phyloP scores from a whole-genome alignment of 2,113 vertebrate genomes.

The Alosa alosa region DNA sequence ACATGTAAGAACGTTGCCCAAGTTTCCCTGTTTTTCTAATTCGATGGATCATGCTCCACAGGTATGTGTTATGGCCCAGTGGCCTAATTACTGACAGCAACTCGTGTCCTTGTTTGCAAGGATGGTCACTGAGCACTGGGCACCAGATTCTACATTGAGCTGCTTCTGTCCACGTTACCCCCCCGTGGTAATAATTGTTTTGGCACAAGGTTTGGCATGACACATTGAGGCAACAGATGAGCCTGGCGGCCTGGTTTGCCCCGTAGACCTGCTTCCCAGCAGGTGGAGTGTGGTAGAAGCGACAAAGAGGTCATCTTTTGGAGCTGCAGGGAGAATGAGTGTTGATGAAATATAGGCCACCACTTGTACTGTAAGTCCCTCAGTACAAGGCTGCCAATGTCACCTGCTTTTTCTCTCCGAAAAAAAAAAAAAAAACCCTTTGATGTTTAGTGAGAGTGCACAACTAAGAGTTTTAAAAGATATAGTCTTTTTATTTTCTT shows the following conservation, averaged over 20 bases:
- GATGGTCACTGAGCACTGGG: background rate
- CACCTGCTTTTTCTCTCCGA: background rate
- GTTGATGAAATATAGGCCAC: constrained; percentile 5
- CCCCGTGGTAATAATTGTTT: background rate
- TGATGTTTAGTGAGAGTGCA: background rate
- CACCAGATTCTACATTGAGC: background rate
- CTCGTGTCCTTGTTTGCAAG: background rate
- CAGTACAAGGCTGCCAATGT: background rate
- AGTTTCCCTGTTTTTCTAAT: background rate
- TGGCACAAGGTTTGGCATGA: background rate
- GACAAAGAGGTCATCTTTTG: background rate
- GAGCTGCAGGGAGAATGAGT: background rate
- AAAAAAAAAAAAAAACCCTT: background rate
- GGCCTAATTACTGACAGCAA: background rate
- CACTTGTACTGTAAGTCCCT: constrained; percentile 12
- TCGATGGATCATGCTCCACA: background rate
- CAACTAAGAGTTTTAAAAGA: background rate
- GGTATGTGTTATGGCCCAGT: background rate
- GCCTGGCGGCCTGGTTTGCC: background rate
- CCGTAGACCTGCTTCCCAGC: background rate
- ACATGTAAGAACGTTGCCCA: background rate
- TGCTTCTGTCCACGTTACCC: background rate
- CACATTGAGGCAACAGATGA: constrained; percentile 6
- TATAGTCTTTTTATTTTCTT: background rate
- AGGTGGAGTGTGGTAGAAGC: background rate